These are phyloP conservation scores for Scolopax mira DNA, from an alignment of 2,113 vertebrate genomes.

Conservation along the genomic window DNA sequence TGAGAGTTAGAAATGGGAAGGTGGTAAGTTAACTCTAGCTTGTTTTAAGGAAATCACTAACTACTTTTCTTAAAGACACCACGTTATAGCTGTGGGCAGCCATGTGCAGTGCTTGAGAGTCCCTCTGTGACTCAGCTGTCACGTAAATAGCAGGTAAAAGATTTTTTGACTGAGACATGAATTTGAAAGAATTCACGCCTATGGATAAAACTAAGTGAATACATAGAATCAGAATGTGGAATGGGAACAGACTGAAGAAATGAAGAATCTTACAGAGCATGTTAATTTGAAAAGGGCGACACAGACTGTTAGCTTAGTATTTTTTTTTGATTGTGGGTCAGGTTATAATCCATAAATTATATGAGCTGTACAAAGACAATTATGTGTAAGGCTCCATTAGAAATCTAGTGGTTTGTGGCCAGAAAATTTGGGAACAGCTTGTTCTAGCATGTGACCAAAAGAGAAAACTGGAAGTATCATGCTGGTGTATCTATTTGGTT, in stretches of 20 bases:
- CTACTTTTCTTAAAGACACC: neutral
- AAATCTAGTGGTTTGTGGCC: neutral
- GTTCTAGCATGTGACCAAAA: neutral
- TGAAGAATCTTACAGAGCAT: neutral
- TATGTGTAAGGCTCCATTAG: neutral
- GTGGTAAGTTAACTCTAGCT: neutral
- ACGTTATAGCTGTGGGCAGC: neutral
- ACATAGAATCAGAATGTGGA: neutral
- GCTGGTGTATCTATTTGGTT: neutral
- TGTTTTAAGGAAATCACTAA: neutral
- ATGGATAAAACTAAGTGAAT: neutral
- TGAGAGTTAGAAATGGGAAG: neutral
- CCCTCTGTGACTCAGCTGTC: neutral
- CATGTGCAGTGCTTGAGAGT: neutral
- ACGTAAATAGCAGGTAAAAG: neutral
- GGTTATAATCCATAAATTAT: neutral
- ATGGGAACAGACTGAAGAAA: neutral
- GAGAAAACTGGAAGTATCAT: neutral
- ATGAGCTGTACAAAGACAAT: neutral
- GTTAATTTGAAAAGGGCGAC: neutral
- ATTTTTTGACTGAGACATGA: neutral
- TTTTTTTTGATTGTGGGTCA: neutral
- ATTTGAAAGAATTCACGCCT: neutral
- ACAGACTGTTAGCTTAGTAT: neutral
- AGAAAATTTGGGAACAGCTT: neutral